phyloP scores from a whole-genome alignment of 2,797 vertebrate species.

The Potorous gilbertii region DNA sequence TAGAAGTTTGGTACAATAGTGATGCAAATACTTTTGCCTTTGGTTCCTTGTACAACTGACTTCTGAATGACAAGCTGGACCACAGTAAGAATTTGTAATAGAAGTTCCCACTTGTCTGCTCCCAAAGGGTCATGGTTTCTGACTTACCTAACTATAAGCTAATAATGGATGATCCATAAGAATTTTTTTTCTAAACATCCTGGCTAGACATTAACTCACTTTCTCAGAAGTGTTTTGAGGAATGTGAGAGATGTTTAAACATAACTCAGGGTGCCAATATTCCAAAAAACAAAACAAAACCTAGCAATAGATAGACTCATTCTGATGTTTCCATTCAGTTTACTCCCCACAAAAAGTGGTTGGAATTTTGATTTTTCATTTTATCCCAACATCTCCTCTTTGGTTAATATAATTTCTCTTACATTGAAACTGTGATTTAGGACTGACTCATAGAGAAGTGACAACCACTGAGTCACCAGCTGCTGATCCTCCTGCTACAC shows the following conservation, averaged over 20 bases:
- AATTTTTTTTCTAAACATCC: constrained; percentile 12
- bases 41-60: not conserved
- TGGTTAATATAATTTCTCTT: constrained; percentile 52
- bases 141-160: not conserved
- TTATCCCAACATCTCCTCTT: constrained; percentile 7
- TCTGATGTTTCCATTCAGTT: constrained; percentile 45
- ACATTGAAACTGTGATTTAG: constrained; percentile 17
- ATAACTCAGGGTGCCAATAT: constrained; percentile 22
- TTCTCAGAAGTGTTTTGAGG: constrained; percentile 49
- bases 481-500: not conserved
- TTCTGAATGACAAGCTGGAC: not conserved
- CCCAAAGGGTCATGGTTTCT: not conserved
- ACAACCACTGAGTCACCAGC: constrained; percentile 56
- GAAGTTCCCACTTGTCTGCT: not conserved
- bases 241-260: constrained; percentile 13
- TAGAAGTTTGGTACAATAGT: not conserved
- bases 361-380: constrained; percentile 37
- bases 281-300: not conserved
- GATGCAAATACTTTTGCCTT: not conserved
- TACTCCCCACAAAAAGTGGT: constrained; percentile 32
- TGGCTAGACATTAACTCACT: constrained; percentile 50
- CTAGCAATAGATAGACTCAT: constrained; percentile 5
- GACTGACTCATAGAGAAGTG: not conserved
- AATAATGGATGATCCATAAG: not conserved
- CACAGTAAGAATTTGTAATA: constrained; percentile 14